A percentile compares a stretch with the other conserved stretches of the same genome.
These are phyloP conservation scores for Acronicta psi DNA, from an alignment of 2,888 invertebrate species.

Conservation along the genomic window DNA sequence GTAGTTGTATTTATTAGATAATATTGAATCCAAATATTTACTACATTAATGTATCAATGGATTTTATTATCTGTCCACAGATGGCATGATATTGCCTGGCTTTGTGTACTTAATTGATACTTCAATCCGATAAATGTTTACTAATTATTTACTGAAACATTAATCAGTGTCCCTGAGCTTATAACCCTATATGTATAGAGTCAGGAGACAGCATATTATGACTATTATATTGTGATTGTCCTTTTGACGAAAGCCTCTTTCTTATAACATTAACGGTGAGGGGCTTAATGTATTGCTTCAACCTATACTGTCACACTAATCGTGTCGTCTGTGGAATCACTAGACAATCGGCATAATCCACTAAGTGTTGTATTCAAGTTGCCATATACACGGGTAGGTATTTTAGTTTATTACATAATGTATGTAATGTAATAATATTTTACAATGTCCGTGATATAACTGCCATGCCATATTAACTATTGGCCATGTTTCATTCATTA, in stretches of 20 bases:
- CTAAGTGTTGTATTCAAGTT: slow-evolving; percentile 68
- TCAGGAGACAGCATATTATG: slow-evolving; percentile 19
- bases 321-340: slow-evolving; percentile 54
- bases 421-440: slow-evolving; percentile 59
- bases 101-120: slow-evolving; percentile 46
- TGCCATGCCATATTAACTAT: slow-evolving; percentile 83
- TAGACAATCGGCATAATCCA: slow-evolving; percentile 63
- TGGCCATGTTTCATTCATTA: slow-evolving; percentile 71
- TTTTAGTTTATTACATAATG: slow-evolving; percentile 63
- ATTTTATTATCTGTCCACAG: slow-evolving; percentile 63
- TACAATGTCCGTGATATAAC: slow-evolving; percentile 78
- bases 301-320: slow-evolving; percentile 29
- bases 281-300: slow-evolving; percentile 23
- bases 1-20: slow-evolving; percentile 75
- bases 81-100: slow-evolving; percentile 53
- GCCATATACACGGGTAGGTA: slow-evolving; percentile 78
- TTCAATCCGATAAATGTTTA: slow-evolving; percentile 47
- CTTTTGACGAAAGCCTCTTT: slow-evolving; percentile 27
- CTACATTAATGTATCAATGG: slow-evolving; percentile 69
- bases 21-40: slow-evolving; percentile 69
- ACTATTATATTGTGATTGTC: slow-evolving; percentile 8
- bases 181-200: slow-evolving; percentile 24
- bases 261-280: slow-evolving; percentile 20
- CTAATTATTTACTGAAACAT: slow-evolving; percentile 44
- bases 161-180: slow-evolving; percentile 35